phyloP scores from a whole-genome alignment of 2,888 invertebrate genomes.

The Nephrotoma appendiculata region DNA sequence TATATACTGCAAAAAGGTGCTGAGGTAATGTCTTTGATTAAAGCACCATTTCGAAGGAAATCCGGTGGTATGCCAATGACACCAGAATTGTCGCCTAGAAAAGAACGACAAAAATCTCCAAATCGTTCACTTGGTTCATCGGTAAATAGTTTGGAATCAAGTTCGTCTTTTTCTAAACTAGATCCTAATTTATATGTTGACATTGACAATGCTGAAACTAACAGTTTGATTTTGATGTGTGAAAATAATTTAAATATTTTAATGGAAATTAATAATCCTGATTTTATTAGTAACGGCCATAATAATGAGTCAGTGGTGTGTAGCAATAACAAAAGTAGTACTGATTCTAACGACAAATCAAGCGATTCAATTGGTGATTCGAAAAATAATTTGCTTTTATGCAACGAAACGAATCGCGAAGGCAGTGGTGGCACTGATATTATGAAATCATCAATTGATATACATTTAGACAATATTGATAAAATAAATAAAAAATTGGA shows the following conservation, averaged over 20 bases:
- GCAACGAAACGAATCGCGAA: constrained; percentile 4
- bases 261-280: constrained; percentile 3
- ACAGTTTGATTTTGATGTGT: constrained; percentile 5
- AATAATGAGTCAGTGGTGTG: background rate
- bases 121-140: constrained; percentile 28
- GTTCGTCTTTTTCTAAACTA: background rate
- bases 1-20: constrained; percentile 24
- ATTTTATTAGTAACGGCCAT: background rate
- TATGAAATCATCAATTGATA: constrained; percentile 26
- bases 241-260: constrained; percentile 6
- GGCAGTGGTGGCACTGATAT: constrained; percentile 2
- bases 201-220: constrained; percentile 5
- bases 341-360: background rate
- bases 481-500: constrained; percentile 27
- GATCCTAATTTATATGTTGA: constrained; percentile 1
- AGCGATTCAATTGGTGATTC: constrained; percentile 5
- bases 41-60: constrained; percentile 24
- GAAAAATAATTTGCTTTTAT: constrained; percentile 9
- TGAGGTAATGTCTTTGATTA: constrained; percentile 28
- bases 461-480: constrained; percentile 29
- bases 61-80: constrained; percentile 22
- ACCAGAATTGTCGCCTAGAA: constrained; percentile 22
- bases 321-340: background rate
- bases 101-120: constrained; percentile 10
- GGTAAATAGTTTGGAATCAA: constrained; percentile 26